Evolutionary conservation across 2,113 vertebrate species (phyloP).

Genomic region (Trachemys scripta): DNA sequence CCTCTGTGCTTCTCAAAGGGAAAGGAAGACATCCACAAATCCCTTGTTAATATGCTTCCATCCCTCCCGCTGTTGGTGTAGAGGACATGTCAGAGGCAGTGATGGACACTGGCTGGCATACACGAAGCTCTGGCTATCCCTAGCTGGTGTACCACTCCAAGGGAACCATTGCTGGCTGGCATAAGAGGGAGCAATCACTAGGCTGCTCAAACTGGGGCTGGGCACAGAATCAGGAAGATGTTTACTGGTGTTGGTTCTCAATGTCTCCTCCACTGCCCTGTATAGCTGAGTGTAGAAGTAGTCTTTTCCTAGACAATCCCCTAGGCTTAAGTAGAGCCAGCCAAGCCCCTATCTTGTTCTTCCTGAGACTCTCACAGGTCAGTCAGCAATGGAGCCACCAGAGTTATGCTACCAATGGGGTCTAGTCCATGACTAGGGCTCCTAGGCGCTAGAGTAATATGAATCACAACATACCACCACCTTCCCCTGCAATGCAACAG

Average conservation of each 20-base stretch:
- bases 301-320: neutral
- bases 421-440: neutral
- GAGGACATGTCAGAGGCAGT: neutral
- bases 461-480: neutral
- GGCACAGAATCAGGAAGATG: neutral
- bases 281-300: neutral
- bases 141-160: rapidly evolving
- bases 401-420: neutral
- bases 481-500: neutral
- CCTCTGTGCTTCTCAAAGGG: neutral
- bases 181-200: neutral
- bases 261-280: neutral
- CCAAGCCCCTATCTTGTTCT: neutral
- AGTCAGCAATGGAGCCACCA: neutral
- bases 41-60: neutral
- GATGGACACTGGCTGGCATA: neutral
- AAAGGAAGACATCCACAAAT: neutral
- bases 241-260: neutral
- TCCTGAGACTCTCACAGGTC: neutral
- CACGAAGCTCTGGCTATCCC: neutral
- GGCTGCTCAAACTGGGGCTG: neutral
- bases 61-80: neutral
- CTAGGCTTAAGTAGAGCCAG: neutral
- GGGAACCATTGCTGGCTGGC: neutral
- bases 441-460: neutral